phyloP scores from a whole-genome alignment of 2,113 vertebrate species.

The Rhombomys opimus region DNA sequence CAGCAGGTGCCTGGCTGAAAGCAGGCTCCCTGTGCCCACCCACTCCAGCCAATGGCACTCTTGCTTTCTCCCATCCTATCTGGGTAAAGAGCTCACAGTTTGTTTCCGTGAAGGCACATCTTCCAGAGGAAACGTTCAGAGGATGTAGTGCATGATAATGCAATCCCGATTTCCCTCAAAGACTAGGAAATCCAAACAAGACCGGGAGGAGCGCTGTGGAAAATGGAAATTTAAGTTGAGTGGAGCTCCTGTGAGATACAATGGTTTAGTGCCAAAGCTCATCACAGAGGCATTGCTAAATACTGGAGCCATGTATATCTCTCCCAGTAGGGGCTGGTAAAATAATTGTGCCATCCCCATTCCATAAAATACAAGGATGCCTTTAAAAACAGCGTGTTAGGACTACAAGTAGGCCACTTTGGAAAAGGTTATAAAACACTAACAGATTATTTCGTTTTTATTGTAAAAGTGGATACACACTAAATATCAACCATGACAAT shows the following conservation, averaged over 20 bases:
- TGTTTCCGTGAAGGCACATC: constrained; percentile 29
- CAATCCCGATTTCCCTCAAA: constrained; percentile 51
- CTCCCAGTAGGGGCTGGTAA: not conserved
- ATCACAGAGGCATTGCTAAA: not conserved
- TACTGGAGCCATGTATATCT: not conserved
- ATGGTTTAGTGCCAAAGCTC: constrained; percentile 14
- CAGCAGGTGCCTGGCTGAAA: not conserved
- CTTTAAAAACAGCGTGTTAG: constrained; percentile 42
- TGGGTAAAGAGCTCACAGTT: constrained; percentile 1
- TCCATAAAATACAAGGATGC: not conserved
- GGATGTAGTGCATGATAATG: constrained; percentile 13
- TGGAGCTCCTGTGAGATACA: not conserved
- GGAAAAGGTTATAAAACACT: constrained; percentile 13
- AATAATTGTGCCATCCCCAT: not conserved
- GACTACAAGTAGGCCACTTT: not conserved
- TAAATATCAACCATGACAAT: not conserved
- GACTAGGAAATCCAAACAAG: constrained; percentile 26
- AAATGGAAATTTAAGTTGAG: constrained; percentile 33
- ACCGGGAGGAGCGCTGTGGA: not conserved
- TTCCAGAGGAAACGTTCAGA: constrained; percentile 47
- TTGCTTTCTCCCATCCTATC: not conserved
- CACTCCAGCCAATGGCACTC: not conserved
- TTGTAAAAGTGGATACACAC: not conserved
- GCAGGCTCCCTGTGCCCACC: not conserved
- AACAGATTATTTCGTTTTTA: not conserved